phyloP scores from a whole-genome alignment of 2,888 invertebrate genomes.

The Meteorus colon region DNA sequence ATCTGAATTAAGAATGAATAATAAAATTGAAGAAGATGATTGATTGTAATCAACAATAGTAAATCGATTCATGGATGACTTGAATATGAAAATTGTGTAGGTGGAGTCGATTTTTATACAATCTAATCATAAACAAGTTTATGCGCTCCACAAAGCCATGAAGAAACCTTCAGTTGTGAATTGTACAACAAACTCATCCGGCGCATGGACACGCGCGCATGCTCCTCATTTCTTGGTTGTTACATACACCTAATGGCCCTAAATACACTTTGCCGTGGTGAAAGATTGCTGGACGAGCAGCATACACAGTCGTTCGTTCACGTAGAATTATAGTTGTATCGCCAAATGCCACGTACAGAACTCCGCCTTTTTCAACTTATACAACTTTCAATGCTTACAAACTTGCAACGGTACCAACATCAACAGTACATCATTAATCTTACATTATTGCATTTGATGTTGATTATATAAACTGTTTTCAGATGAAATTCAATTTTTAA shows the following conservation, averaged over 20 bases:
- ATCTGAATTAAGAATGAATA: background rate
- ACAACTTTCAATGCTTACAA: too few species aligned
- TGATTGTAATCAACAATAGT: background rate
- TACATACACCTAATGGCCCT: slow-evolving; percentile 42
- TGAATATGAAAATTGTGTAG: background rate
- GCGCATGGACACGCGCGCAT: slow-evolving; percentile 13
- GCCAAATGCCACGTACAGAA: background rate
- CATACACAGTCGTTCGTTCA: slow-evolving; percentile 6
- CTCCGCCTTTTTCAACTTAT: too few species aligned
- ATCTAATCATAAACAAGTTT: background rate
- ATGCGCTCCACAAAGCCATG: background rate
- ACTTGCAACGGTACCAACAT: too few species aligned
- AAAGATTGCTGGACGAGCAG: slow-evolving; percentile 40
- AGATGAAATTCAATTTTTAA: too few species aligned
- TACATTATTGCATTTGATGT: too few species aligned
- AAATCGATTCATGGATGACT: background rate
- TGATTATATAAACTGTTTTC: too few species aligned
- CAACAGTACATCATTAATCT: too few species aligned
- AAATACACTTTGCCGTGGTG: slow-evolving; percentile 50
- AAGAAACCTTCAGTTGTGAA: too few species aligned
- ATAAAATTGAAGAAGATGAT: background rate
- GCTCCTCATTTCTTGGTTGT: slow-evolving; percentile 29
- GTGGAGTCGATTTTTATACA: background rate
- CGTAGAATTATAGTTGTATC: slow-evolving; percentile 22
- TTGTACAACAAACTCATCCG: too few species aligned